Evolutionary conservation across 2,888 invertebrate species (phyloP).

Genomic region (Acleris holmiana): DNA sequence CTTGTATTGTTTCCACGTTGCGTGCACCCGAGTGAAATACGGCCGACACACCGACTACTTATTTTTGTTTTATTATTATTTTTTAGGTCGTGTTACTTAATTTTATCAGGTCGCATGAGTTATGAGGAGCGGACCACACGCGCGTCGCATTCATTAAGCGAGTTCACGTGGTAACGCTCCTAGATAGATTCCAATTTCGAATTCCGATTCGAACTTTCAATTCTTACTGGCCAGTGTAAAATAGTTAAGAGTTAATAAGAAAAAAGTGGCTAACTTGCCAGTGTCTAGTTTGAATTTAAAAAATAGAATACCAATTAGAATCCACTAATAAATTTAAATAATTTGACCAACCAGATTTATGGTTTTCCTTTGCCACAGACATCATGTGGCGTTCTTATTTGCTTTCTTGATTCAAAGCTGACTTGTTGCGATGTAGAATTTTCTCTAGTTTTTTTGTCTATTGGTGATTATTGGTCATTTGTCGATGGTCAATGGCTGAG

Average conservation of each 20-base stretch:
- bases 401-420: constrained; percentile 21
- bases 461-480: constrained; percentile 47
- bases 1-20: constrained; percentile 83
- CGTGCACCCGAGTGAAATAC: constrained; percentile 82
- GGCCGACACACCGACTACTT: constrained; percentile 79
- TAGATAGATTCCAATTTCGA: constrained; percentile 43
- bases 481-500: constrained; percentile 65
- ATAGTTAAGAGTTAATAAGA: too few relatives aligned
- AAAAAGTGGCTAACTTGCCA: constrained; percentile 31
- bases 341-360: constrained; percentile 22
- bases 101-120: constrained; percentile 83
- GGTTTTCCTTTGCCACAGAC: constrained; percentile 24
- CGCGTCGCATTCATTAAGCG: constrained; percentile 74
- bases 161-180: constrained; percentile 44
- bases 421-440: constrained; percentile 15
- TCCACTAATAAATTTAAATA: constrained; percentile 8
- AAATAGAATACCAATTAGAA: constrained; percentile 22
- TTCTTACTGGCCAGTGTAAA: constrained; percentile 35
- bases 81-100: constrained; percentile 81
- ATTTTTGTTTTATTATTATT: constrained; percentile 69
- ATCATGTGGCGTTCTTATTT: constrained; percentile 35
- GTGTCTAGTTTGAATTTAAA: constrained; percentile 39
- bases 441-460: constrained; percentile 18
- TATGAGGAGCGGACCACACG: constrained; percentile 82
- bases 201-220: constrained; percentile 39